phyloP scores from a whole-genome alignment of 2,888 invertebrate genomes.

The Euzetes globulus region DNA sequence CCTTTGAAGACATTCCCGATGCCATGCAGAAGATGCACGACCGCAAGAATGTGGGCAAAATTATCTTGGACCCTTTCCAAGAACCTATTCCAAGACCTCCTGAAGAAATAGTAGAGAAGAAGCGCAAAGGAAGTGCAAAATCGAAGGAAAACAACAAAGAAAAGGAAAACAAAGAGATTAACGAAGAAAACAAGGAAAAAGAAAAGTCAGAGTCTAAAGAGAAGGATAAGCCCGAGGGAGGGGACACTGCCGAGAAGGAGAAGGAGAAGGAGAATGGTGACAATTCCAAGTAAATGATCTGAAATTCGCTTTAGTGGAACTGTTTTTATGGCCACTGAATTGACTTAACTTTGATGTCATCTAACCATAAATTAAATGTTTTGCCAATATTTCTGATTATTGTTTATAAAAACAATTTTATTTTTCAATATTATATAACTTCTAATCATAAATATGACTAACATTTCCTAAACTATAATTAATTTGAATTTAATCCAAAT shows the following conservation, averaged over 20 bases:
- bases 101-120: constrained; percentile 35
- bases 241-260: neutral
- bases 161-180: constrained; percentile 6
- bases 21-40: constrained; percentile 91
- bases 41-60: constrained; percentile 80
- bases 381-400: constrained; percentile 17
- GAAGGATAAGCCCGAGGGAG: neutral
- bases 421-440: neutral
- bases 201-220: neutral
- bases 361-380: constrained; percentile 18
- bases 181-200: constrained; percentile 1
- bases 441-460: neutral
- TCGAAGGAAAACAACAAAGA: constrained; percentile 30
- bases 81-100: constrained; percentile 46
- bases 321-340: constrained; percentile 5
- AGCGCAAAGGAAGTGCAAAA: constrained; percentile 20
- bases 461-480: neutral
- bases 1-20: constrained; percentile 75
- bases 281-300: constrained; percentile 17
- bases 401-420: constrained; percentile 17
- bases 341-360: constrained; percentile 13
- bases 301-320: neutral
- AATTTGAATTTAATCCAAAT: neutral
- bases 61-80: constrained; percentile 64
- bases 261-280: neutral